A percentile compares a stretch with the other conserved stretches of the same genome.
phyloP scores from a whole-genome alignment of 2,113 vertebrate genomes.

The Agelaius phoeniceus region DNA sequence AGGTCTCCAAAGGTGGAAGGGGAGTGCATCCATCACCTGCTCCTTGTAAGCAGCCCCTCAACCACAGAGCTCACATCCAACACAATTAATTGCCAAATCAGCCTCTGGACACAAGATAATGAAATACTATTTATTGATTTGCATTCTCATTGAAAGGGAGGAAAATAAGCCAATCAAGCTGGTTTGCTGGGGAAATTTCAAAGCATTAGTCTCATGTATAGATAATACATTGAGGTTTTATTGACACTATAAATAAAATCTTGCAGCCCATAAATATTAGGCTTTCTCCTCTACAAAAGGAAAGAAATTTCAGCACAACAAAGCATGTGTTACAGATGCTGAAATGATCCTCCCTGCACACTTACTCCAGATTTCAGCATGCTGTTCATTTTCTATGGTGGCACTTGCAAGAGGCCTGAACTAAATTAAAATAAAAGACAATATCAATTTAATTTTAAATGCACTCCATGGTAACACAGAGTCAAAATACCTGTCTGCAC shows the following conservation, averaged over 20 bases:
- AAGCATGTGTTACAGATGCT: background rate
- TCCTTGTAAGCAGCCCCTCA: background rate
- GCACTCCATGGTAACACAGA: background rate
- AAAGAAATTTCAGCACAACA: background rate
- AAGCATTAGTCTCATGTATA: background rate
- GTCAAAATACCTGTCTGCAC: background rate
- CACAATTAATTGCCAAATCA: background rate
- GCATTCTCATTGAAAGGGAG: background rate
- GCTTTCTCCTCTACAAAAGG: background rate
- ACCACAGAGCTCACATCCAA: background rate
- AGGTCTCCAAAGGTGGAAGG: conserved; percentile 13
- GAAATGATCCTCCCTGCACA: background rate
- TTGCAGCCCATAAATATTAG: background rate
- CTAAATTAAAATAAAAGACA: background rate
- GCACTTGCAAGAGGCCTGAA: background rate
- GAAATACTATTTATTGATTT: background rate
- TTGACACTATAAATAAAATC: background rate
- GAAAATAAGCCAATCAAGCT: background rate
- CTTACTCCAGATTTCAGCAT: background rate
- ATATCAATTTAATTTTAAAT: background rate
- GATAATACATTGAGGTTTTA: background rate
- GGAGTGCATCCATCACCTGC: background rate
- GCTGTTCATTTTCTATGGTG: background rate
- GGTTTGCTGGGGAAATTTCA: background rate
- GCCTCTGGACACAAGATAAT: background rate